phyloP scores from a whole-genome alignment of 2,113 vertebrate species.

The Brachypodius melanocephalos region DNA sequence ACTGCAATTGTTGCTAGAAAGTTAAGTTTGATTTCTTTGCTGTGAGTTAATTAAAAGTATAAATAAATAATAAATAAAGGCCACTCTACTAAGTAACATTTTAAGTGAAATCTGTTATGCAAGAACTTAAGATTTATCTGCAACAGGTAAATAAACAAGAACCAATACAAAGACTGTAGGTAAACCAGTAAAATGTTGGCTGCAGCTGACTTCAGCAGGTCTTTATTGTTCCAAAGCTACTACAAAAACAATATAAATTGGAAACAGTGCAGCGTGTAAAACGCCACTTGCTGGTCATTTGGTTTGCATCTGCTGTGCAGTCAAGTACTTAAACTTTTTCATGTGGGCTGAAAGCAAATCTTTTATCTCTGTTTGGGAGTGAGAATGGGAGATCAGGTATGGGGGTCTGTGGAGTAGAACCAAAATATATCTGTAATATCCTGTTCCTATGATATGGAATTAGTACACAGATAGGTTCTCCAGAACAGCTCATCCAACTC shows the following conservation, averaged over 20 bases:
- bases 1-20: not conserved
- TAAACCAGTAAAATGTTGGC: not conserved
- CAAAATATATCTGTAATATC: not conserved
- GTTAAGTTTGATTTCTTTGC: not conserved
- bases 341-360: not conserved
- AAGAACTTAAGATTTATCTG: not conserved
- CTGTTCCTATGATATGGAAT: not conserved
- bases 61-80: not conserved
- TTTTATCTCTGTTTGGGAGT: not conserved
- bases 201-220: not conserved
- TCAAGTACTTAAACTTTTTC: not conserved
- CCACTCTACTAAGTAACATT: not conserved
- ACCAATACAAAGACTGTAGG: not conserved
- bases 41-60: not conserved
- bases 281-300: not conserved
- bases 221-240: not conserved
- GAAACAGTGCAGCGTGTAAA: not conserved
- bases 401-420: not conserved
- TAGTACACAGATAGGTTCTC: not conserved
- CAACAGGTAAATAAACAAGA: not conserved
- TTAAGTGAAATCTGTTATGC: not conserved
- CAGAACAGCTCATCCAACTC: not conserved
- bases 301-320: not conserved
- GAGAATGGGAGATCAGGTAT: not conserved
- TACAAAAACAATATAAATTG: not conserved